Evolutionary conservation across 2,797 vertebrate species (phyloP), one percentile per base, ranked within the genome.

Genomic region (Discoglossus pictus): DNA sequence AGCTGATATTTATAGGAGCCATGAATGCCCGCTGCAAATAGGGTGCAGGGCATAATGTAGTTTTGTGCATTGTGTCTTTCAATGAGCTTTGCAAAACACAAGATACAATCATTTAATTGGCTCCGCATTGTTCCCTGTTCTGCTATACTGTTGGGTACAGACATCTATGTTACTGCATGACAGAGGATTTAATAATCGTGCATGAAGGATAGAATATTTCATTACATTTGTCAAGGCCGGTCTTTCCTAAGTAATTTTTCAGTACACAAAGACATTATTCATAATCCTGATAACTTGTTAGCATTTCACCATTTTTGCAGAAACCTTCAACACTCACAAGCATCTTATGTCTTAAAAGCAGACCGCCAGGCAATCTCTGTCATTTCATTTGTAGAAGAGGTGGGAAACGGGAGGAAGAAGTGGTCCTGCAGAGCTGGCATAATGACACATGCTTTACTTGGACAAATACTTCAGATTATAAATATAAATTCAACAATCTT

Each of bases 101-200:
- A 68, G 65, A 68, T 68, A 58, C 46, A 42, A 68, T 68, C 65
- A 68, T 68, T 68, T 68, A 68, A 68, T 68, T 68, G 65, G 65
- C 35, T 52, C 36, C 16, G 54, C 65, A 68, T 68, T 68, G 65
- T 68, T 68, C 46, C 11, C 15, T 27, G 17, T 20, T 25, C 65
- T 2, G 65, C 27, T 18, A 23, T 47, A 39, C 52, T 21, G 54
- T 36, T 42, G 47, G 16, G 23, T 15, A 15, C 25, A 51, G 55
- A 68, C 54, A 34, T 68, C 55, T 68, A 6, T 68, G 65, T 60
- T 68, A 31, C 36, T 24, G 27, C 65, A 51, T 60, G 65, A 68
- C 65, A 68, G 36, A 42, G 54, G 44, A 25, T 36, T 52, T 38
- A 52, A 60, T 68, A 60, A 68, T 43, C 36, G 65, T 36, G 15